These are phyloP conservation scores for Sinella curviseta DNA, from an alignment of 1,140 invertebrate genomes.

Conservation along the genomic window DNA sequence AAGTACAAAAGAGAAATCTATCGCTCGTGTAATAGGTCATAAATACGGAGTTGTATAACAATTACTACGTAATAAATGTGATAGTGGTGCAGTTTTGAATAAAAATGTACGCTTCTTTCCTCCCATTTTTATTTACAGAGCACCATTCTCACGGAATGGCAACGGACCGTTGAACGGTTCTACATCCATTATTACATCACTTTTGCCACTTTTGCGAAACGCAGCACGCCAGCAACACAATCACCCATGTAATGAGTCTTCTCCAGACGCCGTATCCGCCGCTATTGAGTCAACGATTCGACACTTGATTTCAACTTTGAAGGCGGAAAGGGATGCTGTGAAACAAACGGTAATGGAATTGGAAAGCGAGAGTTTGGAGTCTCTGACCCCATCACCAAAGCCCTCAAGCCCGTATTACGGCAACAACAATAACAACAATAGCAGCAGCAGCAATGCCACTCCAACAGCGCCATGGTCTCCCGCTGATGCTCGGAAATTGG, in stretches of 20 bases:
- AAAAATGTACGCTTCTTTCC: too few species aligned
- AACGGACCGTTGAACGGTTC: background rate
- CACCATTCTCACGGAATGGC: background rate
- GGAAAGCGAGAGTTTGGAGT: conserved; percentile 67
- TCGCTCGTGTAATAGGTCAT: too few species aligned
- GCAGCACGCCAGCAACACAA: too few species aligned
- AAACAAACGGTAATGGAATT: conserved; percentile 71
- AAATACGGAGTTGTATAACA: too few species aligned
- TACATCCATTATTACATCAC: background rate
- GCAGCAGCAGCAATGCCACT: background rate
- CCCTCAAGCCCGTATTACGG: conserved; percentile 53
- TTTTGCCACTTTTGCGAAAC: background rate
- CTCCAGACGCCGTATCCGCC: background rate
- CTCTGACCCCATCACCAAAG: conserved; percentile 61
- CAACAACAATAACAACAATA: background rate
- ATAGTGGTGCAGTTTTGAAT: too few species aligned
- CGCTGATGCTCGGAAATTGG: conserved; percentile 67
- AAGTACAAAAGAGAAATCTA: too few species aligned
- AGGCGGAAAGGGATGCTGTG: conserved; percentile 68
- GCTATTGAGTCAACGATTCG: conserved; percentile 53
- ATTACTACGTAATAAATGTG: too few species aligned
- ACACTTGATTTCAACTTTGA: conserved; percentile 67
- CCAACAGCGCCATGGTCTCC: background rate
- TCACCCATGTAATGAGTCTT: too few species aligned
- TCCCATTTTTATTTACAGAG: conserved; percentile 19